Evolutionary conservation across 2,888 invertebrate genomes (phyloP), one percentile per base, ranked within the genome.

Genomic region (Quadroppia sp.): DNA sequence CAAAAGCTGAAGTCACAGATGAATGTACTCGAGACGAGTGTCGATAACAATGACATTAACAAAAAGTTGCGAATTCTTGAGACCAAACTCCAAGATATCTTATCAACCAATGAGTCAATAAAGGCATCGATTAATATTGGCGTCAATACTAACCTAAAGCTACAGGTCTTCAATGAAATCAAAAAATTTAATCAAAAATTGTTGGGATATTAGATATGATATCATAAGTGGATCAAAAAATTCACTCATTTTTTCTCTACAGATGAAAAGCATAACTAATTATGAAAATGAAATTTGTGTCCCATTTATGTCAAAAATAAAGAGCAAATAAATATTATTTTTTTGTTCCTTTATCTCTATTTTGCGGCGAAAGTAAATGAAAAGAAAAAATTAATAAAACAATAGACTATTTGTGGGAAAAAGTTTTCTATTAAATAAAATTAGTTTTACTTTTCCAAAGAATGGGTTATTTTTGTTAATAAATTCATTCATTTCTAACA

Each of bases 161-260:
- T 42, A 53, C 69, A 71, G 25, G 74, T 74, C 2, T 59, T 76
- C 42, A 74, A 76, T 15, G 53, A 59, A n/a, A 48, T 73, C 7
- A 76, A 74, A 36, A 75, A 71, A 71, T 76, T 74, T 59, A 76
- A 76, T 72, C 74, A 76, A 69, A 74, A 53, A 40, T 48, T 76
- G 30, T 45, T 74, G 42, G 76, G 76, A 56, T 76, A 71, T 70
- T 76, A 71, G 42, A 40, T 17, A 23, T 6, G 2, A 61, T 30
- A 30, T 17, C 36, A 36, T 7, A 7, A 9, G 9, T 36, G 9
- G 4, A 36, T 7, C 36, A 36, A 36, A 36, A 7, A 7, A 36
- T 36, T 36, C 36, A 36, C 9, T 36, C 36, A 36, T 7, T 36
- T 4, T 7, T 36, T 36, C 4, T 7, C 9, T 7, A 7, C 4